Percentiles rank a stretch among this genome's conserved stretches.
Conservation (phyloP, 1,140 invertebrate genomes). For the Delia radicum region DNA sequence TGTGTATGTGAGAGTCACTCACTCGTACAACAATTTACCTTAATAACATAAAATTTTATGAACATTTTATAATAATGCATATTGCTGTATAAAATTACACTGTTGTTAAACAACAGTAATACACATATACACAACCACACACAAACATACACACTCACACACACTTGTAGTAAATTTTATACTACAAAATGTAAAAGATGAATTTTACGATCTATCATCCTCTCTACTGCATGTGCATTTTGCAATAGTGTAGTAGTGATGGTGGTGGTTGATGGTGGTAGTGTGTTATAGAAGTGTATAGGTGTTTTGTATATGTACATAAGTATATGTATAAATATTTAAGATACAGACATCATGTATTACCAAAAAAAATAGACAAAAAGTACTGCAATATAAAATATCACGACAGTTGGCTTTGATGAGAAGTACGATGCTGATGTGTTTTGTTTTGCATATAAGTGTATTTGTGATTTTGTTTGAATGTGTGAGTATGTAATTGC, state of each 20-base stretch:
- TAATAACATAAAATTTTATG: conserved; percentile 23
- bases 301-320: not conserved
- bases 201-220: not conserved
- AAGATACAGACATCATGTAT: not conserved
- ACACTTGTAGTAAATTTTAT: not conserved
- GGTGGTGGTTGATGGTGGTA: not conserved
- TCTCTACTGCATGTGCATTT: conserved; percentile 13
- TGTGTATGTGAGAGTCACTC: not conserved
- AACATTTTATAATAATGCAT: conserved; percentile 15
- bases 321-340: not conserved
- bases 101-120: not conserved
- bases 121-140: not conserved
- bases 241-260: not conserved
- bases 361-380: not conserved
- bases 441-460: not conserved
- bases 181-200: not conserved
- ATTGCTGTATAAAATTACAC: conserved; percentile 22
- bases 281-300: not conserved
- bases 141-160: not conserved
- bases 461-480: not conserved
- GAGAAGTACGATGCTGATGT: not conserved
- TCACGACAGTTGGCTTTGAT: conserved; percentile 13
- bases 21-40: conserved; percentile 3
- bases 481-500: not conserved
- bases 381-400: conserved; percentile 14